A percentile compares a stretch with the other conserved stretches of the same genome.
phyloP scores from a whole-genome alignment of 2,888 invertebrate species.

The Pardosa pseudoannulata region DNA sequence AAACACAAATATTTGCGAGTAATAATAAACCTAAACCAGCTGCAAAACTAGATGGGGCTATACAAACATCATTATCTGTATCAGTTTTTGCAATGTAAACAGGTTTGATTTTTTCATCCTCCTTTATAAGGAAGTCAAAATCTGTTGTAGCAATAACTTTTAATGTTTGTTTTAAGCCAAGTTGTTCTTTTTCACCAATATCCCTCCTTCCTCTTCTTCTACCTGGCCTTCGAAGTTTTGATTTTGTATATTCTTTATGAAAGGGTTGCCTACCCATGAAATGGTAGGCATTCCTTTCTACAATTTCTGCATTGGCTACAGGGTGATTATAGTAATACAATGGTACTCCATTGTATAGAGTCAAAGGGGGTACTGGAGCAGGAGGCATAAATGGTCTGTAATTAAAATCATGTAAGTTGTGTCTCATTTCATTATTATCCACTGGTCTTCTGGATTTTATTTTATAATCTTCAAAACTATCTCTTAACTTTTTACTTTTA shows the following conservation, averaged over 20 bases:
- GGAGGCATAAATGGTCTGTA: slow-evolving; percentile 28
- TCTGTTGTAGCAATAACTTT: slow-evolving; percentile 95
- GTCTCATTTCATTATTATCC: slow-evolving; percentile 29
- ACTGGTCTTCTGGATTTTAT: slow-evolving; percentile 29
- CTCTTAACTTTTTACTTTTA: neutral
- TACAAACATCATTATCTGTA: slow-evolving; percentile 72
- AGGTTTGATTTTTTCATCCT: slow-evolving; percentile 67
- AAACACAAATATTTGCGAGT: slow-evolving; percentile 58
- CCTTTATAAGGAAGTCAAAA: slow-evolving; percentile 85
- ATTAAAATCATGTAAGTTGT: slow-evolving; percentile 13
- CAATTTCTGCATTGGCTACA: slow-evolving; percentile 10
- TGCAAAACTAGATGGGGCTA: slow-evolving; percentile 72
- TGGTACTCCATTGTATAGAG: slow-evolving; percentile 52
- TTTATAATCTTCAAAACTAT: slow-evolving; percentile 30
- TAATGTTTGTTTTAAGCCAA: slow-evolving; percentile 92
- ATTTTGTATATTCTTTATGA: slow-evolving; percentile 58
- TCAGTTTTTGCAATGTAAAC: slow-evolving; percentile 68
- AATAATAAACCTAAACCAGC: slow-evolving; percentile 65
- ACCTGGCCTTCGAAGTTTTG: slow-evolving; percentile 70
- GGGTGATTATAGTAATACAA: slow-evolving; percentile 45
- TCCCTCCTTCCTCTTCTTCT: slow-evolving; percentile 71
- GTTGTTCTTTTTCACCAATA: slow-evolving; percentile 71
- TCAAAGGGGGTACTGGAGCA: slow-evolving; percentile 52
- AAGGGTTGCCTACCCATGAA: slow-evolving; percentile 29
- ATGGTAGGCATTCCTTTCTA: slow-evolving; percentile 21